Evolutionary conservation across 1,140 invertebrate species (phyloP).

Genomic region (Ceratina australensis): DNA sequence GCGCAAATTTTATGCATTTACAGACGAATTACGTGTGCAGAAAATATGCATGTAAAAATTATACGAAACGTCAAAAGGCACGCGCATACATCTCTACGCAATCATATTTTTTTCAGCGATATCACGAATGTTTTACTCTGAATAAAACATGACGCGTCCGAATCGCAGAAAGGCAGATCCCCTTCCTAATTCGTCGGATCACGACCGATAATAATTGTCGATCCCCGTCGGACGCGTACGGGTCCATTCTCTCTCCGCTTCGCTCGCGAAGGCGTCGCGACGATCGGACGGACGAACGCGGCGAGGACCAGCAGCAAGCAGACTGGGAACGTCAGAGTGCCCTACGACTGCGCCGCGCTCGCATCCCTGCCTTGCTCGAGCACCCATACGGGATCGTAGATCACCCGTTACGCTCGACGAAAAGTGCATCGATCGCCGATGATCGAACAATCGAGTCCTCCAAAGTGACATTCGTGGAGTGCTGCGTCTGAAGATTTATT

Average conservation of each 20-base stretch:
- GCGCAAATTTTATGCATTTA: no score
- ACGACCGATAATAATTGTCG: constrained; percentile 4
- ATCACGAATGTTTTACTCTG: no score
- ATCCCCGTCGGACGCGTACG: constrained; percentile 14
- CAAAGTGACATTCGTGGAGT: constrained; percentile 13
- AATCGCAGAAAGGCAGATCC: no score
- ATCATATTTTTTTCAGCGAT: no score
- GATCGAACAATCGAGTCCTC: not conserved
- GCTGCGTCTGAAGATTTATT: not conserved
- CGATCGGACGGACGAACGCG: constrained; percentile 49
- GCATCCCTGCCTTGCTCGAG: constrained; percentile 54
- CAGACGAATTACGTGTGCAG: no score
- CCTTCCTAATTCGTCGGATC: not conserved
- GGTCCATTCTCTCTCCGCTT: constrained; percentile 11
- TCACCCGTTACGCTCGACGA: not conserved
- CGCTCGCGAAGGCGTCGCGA: constrained; percentile 44
- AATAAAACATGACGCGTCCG: no score
- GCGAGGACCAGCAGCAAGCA: constrained; percentile 54
- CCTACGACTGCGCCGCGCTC: constrained; percentile 73
- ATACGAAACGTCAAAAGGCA: no score
- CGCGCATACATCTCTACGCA: no score
- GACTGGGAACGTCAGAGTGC: constrained; percentile 66
- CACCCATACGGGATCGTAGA: constrained; percentile 11
- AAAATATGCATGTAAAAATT: no score
- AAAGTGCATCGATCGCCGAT: not conserved